Evolutionary conservation across 2,797 vertebrate genomes (phyloP).

Genomic region (Apogon talboti): DNA sequence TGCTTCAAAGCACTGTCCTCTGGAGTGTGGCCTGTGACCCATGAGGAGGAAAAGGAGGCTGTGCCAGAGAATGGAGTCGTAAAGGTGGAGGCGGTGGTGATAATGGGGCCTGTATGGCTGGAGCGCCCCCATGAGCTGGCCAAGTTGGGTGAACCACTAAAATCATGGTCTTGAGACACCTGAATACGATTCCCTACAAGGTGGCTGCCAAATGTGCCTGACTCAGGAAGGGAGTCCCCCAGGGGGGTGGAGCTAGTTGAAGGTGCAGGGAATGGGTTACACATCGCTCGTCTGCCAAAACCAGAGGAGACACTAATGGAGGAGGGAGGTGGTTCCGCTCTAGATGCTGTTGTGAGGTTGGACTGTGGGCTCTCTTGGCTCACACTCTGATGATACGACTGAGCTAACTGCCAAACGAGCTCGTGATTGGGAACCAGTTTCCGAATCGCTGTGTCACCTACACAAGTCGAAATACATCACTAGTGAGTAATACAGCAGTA

Average conservation of each 20-base stretch:
- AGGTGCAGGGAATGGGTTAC: conserved; percentile 76
- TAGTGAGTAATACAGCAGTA: neutral
- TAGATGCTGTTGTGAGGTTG: conserved; percentile 50
- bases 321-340: conserved; percentile 62
- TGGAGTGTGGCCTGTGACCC: conserved; percentile 72
- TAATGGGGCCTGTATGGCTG: conserved; percentile 52
- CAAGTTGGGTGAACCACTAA: conserved; percentile 75
- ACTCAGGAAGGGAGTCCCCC: conserved; percentile 81
- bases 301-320: conserved; percentile 66
- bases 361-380: conserved; percentile 76
- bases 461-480: conserved; percentile 26
- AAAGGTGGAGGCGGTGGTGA: conserved; percentile 67
- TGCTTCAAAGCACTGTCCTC: conserved; percentile 92
- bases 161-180: conserved; percentile 85
- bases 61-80: conserved; percentile 57
- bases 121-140: conserved; percentile 78
- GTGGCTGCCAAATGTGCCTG: conserved; percentile 95
- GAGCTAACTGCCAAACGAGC: conserved; percentile 90
- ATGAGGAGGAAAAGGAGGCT: conserved; percentile 72
- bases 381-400: conserved; percentile 88
- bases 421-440: conserved; percentile 91
- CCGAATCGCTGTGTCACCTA: conserved; percentile 89
- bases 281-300: conserved; percentile 52
- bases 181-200: conserved; percentile 98
- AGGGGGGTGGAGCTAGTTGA: conserved; percentile 63